A percentile compares a stretch with the other conserved stretches of the same genome.
These are phyloP conservation scores for Anthonomus grandis DNA, from an alignment of 1,140 invertebrate species.

Conservation along the genomic window DNA sequence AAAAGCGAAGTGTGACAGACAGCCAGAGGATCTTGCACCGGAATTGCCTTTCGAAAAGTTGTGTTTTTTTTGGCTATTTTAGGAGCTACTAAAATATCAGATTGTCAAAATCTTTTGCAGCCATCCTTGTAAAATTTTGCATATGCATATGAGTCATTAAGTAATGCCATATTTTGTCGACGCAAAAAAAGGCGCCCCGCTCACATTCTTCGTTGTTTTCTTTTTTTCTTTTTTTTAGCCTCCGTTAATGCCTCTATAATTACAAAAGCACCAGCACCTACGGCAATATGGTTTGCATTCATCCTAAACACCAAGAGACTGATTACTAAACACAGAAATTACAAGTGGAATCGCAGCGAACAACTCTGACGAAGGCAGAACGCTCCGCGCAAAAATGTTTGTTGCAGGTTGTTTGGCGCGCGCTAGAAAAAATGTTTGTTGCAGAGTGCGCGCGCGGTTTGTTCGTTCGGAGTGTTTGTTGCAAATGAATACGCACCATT, in stretches of 20 bases:
- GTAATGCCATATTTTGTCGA: background rate
- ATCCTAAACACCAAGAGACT: too few species aligned
- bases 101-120: conserved; percentile 6
- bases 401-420: too few species aligned
- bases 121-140: background rate
- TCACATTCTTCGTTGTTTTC: conserved; percentile 7
- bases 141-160: background rate
- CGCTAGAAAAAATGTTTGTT: too few species aligned
- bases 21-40: background rate
- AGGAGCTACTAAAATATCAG: conserved; percentile 9
- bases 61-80: conserved; percentile 9
- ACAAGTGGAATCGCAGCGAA: too few species aligned
- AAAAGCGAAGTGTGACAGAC: background rate
- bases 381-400: too few species aligned
- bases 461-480: too few species aligned
- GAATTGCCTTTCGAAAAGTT: conserved; percentile 11
- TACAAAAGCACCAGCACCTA: conserved; percentile 10
- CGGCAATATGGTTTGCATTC: background rate
- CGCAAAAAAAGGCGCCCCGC: background rate
- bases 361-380: too few species aligned
- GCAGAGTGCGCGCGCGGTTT: too few species aligned
- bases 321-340: too few species aligned
- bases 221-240: background rate
- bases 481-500: too few species aligned
- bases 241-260: conserved; percentile 6